Percentiles rank a stretch among this genome's conserved stretches.
phyloP scores from a whole-genome alignment of 2,113 vertebrate species.

The Chitala chitala region DNA sequence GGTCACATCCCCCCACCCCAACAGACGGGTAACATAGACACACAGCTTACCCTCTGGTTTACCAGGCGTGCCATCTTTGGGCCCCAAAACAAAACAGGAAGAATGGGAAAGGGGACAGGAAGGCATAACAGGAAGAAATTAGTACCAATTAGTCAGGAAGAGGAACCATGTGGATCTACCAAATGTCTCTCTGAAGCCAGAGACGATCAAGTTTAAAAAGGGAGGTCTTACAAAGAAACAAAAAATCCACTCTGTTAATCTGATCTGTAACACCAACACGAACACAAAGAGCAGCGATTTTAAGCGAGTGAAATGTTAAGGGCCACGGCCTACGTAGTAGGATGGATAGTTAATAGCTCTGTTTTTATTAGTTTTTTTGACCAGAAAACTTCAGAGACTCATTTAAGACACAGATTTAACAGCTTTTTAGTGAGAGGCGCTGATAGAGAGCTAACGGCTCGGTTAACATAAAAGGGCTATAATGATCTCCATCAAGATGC shows the following conservation, averaged over 20 bases:
- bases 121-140: constrained; percentile 44
- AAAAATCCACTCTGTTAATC: not conserved
- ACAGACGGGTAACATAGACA: constrained; percentile 70
- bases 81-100: constrained; percentile 74
- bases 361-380: no score
- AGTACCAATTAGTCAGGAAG: constrained; percentile 36
- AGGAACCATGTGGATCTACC: constrained; percentile 32
- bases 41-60: constrained; percentile 91
- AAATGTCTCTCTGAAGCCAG: constrained; percentile 21
- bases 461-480: no score
- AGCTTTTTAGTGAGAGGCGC: no score
- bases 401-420: no score
- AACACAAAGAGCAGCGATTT: no score
- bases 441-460: no score
- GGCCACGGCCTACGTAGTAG: no score
- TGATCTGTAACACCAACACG: not conserved
- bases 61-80: constrained; percentile 91
- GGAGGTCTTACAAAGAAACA: not conserved
- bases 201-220: not conserved
- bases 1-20: constrained; percentile 34
- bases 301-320: no score
- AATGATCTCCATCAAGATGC: not conserved
- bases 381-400: no score
- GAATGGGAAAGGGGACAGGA: constrained; percentile 66
- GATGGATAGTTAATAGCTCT: no score